Evolutionary conservation across 92 coral and sea anemone genomes (phyloP).

Genomic region (Umimayanthus chanpuru): DNA sequence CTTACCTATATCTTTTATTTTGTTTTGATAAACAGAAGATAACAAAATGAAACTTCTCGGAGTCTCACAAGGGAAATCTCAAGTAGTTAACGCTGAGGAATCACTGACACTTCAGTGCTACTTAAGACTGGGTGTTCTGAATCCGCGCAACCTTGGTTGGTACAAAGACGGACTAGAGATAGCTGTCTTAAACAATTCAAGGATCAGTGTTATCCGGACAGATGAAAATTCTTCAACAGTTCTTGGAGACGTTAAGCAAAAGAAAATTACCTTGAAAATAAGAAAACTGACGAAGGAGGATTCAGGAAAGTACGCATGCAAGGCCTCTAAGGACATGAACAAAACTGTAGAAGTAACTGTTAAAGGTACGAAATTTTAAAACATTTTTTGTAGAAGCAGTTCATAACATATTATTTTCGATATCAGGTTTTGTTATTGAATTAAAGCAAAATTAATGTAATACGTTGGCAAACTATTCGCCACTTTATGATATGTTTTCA

Average conservation of each 20-base stretch:
- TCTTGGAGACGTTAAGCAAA: constrained; percentile 5
- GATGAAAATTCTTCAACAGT: neutral
- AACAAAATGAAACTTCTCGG: constrained; percentile 5
- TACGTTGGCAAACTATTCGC: no score
- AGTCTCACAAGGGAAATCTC: neutral
- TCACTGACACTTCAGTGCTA: constrained; percentile 11
- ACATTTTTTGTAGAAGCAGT: neutral
- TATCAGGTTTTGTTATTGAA: neutral
- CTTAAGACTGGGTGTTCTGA: neutral
- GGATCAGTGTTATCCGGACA: neutral
- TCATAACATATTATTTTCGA: no score
- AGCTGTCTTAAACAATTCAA: neutral
- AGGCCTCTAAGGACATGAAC: neutral
- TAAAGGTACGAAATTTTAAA: neutral
- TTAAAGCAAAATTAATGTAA: no score
- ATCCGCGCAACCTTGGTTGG: constrained; percentile 15
- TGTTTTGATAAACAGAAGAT: neutral
- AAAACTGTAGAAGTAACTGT: constrained; percentile 24
- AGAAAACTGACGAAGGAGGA: neutral
- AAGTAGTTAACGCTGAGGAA: constrained; percentile 1
- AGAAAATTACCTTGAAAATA: neutral
- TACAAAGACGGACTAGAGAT: constrained; percentile 21
- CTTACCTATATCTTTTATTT: no score
- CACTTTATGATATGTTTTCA: neutral
- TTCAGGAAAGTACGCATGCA: constrained; percentile 17